Evolutionary conservation across 1,140 invertebrate genomes (phyloP).

Genomic region (Bombus waltoni): DNA sequence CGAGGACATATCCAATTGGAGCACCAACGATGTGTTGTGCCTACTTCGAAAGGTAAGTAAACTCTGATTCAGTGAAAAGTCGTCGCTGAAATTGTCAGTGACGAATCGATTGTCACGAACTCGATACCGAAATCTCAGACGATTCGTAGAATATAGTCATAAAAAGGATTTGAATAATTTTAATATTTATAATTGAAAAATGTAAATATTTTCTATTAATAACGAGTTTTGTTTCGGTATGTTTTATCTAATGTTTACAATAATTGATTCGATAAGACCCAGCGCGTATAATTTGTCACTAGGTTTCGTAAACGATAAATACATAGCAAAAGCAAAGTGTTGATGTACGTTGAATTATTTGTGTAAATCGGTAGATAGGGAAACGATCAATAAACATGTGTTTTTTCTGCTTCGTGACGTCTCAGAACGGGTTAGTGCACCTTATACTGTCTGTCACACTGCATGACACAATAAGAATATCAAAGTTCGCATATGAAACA

Average conservation of each 20-base stretch:
- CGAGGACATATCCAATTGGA: slow-evolving; percentile 76
- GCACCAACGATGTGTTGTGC: slow-evolving; percentile 70
- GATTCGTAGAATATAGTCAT: not conserved
- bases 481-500: too few relatives aligned
- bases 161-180: not conserved
- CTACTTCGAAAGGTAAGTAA: slow-evolving; percentile 77
- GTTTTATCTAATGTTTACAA: not conserved
- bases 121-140: not conserved
- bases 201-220: not conserved
- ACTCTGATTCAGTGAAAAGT: slow-evolving; percentile 13
- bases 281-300: not conserved
- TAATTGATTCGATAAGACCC: not conserved
- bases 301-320: not conserved
- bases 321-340: not conserved
- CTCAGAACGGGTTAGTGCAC: not conserved
- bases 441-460: slow-evolving; percentile 1
- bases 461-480: not conserved
- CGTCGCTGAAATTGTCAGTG: not conserved
- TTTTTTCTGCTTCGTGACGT: not conserved
- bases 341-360: not conserved
- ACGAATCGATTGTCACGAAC: not conserved
- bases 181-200: not conserved
- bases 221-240: not conserved
- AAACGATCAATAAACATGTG: not conserved
- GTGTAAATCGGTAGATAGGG: not conserved